These are phyloP conservation scores for Avahi laniger DNA, from an alignment of 2,797 vertebrate genomes.

Conservation along the genomic window DNA sequence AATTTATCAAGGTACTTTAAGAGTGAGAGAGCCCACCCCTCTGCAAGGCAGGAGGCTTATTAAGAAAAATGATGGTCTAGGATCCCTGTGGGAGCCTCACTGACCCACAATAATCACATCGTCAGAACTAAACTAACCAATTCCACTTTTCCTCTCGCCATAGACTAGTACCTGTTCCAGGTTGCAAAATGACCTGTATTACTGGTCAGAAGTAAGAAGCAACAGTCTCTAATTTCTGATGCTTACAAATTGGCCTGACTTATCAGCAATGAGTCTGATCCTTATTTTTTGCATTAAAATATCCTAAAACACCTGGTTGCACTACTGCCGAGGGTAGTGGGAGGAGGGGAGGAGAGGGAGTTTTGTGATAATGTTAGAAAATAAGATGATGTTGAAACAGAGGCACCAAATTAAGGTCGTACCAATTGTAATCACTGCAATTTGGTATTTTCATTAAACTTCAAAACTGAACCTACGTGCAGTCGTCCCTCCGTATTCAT, in stretches of 20 bases:
- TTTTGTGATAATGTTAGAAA: background rate
- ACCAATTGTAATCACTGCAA: background rate
- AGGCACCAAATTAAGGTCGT: background rate
- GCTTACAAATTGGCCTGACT: background rate
- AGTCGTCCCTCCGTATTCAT: background rate
- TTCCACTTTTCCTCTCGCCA: background rate
- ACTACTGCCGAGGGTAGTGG: background rate
- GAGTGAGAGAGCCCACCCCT: background rate
- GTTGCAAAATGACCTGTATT: background rate
- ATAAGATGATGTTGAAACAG: background rate
- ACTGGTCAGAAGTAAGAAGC: too few relatives aligned
- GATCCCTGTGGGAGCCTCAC: background rate
- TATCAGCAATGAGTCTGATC: background rate
- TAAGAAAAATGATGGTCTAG: background rate
- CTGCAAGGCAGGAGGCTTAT: background rate
- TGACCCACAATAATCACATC: background rate
- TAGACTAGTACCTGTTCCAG: background rate
- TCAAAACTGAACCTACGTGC: background rate
- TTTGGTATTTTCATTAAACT: background rate
- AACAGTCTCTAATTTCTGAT: background rate
- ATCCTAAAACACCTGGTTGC: background rate
- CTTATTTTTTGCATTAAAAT: background rate
- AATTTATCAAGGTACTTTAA: background rate
- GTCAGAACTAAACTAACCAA: background rate
- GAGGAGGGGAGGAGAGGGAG: background rate